These are phyloP conservation scores for Apis dorsata DNA, from an alignment of 1,140 invertebrate species.

Conservation along the genomic window DNA sequence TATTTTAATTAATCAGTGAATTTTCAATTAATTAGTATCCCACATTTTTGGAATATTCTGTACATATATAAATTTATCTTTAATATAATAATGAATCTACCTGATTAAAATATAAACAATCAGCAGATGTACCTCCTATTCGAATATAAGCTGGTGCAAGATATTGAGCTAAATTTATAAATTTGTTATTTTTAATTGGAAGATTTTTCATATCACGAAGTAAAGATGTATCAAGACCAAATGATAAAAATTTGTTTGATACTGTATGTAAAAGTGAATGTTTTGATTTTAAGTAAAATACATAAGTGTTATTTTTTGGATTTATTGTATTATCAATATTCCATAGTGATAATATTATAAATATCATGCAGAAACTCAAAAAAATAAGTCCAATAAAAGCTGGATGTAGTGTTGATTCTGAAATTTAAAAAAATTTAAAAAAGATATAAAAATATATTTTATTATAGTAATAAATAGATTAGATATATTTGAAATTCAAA, in stretches of 20 bases:
- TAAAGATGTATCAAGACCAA: slow-evolving; percentile 76
- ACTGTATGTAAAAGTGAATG: slow-evolving; percentile 54
- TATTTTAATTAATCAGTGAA: too few relatives aligned
- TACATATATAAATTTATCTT: too few relatives aligned
- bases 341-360: slow-evolving; percentile 45
- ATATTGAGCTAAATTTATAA: slow-evolving; percentile 80
- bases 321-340: slow-evolving; percentile 6
- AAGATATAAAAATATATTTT: neutral
- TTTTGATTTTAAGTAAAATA: slow-evolving; percentile 42
- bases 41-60: too few relatives aligned
- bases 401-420: slow-evolving; percentile 24
- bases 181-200: slow-evolving; percentile 72
- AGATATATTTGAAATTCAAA: neutral
- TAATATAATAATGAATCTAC: slow-evolving; percentile 45
- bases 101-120: slow-evolving; percentile 83
- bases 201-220: slow-evolving; percentile 69
- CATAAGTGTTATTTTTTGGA: neutral
- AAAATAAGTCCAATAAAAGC: neutral
- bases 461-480: neutral
- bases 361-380: slow-evolving; percentile 23
- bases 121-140: slow-evolving; percentile 85
- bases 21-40: too few relatives aligned
- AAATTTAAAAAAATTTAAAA: slow-evolving; percentile 10
- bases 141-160: slow-evolving; percentile 83
- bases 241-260: slow-evolving; percentile 76